Conservation (phyloP, 2,113 vertebrate species). For the Phalacrocorax carbo region DNA sequence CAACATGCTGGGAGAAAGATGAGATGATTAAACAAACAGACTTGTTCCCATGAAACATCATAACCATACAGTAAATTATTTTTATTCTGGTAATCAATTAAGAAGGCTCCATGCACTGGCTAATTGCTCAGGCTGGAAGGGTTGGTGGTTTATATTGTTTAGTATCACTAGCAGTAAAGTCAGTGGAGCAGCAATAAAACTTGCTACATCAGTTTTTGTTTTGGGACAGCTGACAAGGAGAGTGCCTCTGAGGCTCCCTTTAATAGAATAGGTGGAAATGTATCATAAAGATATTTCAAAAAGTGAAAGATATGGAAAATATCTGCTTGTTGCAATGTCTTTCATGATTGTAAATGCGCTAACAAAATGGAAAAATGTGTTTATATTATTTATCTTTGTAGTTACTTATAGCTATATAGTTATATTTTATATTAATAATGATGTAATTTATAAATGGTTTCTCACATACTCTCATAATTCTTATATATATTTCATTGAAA, state of each 20-base stretch:
- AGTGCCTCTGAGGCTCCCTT: neutral
- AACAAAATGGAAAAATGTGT: neutral
- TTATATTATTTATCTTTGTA: neutral
- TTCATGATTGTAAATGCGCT: neutral
- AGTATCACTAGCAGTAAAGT: neutral
- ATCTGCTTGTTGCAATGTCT: neutral
- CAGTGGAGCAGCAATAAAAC: neutral
- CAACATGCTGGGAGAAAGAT: neutral
- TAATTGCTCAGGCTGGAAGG: neutral
- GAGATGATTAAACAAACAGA: neutral
- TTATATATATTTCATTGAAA: neutral
- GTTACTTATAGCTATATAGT: neutral
- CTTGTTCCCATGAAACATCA: accelerated
- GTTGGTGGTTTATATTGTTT: neutral
- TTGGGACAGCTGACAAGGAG: neutral
- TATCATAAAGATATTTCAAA: neutral
- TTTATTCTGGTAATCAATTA: neutral
- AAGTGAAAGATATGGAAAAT: neutral
- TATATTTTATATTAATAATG: neutral
- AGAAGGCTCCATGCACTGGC: neutral
- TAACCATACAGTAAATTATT: neutral
- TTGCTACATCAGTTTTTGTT: neutral
- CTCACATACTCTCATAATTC: neutral
- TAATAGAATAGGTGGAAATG: neutral
- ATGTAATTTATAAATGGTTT: neutral